Evolutionary conservation across 2,888 invertebrate genomes (phyloP).

Genomic region (Odontocolon sp.): DNA sequence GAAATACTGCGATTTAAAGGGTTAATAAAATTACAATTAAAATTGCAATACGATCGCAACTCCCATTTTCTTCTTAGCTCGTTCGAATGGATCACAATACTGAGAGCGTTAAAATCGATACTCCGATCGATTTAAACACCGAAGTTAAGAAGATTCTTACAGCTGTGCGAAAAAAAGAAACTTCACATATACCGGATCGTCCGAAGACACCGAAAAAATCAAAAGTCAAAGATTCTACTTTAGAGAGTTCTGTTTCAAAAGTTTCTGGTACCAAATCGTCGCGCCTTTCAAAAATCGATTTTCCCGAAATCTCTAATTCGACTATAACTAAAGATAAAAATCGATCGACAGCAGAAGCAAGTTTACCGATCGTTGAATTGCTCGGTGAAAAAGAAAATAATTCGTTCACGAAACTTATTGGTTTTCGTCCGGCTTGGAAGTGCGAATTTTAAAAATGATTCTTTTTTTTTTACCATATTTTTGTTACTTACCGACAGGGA

Average conservation of each 20-base stretch:
- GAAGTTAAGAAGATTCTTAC: slow-evolving; percentile 69
- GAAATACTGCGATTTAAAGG: no score
- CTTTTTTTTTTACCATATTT: neutral
- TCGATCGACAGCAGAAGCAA: slow-evolving; percentile 13
- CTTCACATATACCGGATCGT: slow-evolving; percentile 1
- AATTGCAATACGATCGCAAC: neutral
- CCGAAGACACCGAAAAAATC: slow-evolving; percentile 58
- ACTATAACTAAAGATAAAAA: neutral
- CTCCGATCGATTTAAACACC: slow-evolving; percentile 73
- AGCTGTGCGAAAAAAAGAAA: slow-evolving; percentile 49
- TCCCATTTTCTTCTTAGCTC: slow-evolving; percentile 61
- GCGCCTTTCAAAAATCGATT: slow-evolving; percentile 37
- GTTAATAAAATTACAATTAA: no score
- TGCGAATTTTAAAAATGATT: slow-evolving; percentile 49
- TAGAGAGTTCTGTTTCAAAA: slow-evolving; percentile 59
- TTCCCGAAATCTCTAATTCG: slow-evolving; percentile 14
- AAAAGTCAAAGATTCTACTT: slow-evolving; percentile 39
- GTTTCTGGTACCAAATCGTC: slow-evolving; percentile 41
- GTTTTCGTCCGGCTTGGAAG: slow-evolving; percentile 68
- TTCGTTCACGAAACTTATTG: slow-evolving; percentile 60
- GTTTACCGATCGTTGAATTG: slow-evolving; percentile 62
- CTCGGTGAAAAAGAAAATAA: slow-evolving; percentile 57
- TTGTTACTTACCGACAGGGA: neutral
- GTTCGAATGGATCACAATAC: slow-evolving; percentile 74
- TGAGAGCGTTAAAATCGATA: slow-evolving; percentile 73